Conservation (phyloP, 2,888 invertebrate genomes). For the Catotricha subobsoleta region DNA sequence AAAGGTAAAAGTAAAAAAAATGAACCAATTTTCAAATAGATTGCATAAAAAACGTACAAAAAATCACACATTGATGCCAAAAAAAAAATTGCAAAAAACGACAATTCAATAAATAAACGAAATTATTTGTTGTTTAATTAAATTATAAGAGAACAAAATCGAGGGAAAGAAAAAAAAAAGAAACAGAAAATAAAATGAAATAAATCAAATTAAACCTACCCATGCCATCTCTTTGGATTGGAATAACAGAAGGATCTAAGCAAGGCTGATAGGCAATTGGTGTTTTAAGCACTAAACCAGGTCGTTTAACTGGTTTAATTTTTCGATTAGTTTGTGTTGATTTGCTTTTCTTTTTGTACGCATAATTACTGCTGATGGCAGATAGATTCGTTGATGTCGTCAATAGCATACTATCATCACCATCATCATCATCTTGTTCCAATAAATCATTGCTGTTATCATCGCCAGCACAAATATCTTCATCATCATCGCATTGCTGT, state of each 20-base stretch:
- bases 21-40: too few relatives aligned
- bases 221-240: slow-evolving; percentile 75
- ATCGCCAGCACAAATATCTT: not conserved
- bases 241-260: slow-evolving; percentile 69
- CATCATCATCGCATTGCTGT: not conserved
- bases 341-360: not conserved
- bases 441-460: not conserved
- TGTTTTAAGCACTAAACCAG: slow-evolving; percentile 53
- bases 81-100: too few relatives aligned
- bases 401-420: not conserved
- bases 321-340: slow-evolving; percentile 26
- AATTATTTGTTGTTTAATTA: too few relatives aligned
- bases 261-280: slow-evolving; percentile 62
- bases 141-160: slow-evolving; percentile 6
- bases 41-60: slow-evolving; percentile 11
- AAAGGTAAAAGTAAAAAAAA: too few relatives aligned
- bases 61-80: slow-evolving; percentile 10
- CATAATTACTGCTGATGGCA: not conserved
- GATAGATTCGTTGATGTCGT: not conserved
- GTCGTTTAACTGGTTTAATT: slow-evolving; percentile 56
- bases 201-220: slow-evolving; percentile 38
- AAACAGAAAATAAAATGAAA: slow-evolving; percentile 11
- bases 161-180: slow-evolving; percentile 9
- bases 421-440: slow-evolving; percentile 1
- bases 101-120: too few relatives aligned